A percentile compares a stretch with the other conserved stretches of the same genome.
These are phyloP conservation scores for Synanthedon vespiformis DNA, from an alignment of 2,888 invertebrate species.

Conservation along the genomic window DNA sequence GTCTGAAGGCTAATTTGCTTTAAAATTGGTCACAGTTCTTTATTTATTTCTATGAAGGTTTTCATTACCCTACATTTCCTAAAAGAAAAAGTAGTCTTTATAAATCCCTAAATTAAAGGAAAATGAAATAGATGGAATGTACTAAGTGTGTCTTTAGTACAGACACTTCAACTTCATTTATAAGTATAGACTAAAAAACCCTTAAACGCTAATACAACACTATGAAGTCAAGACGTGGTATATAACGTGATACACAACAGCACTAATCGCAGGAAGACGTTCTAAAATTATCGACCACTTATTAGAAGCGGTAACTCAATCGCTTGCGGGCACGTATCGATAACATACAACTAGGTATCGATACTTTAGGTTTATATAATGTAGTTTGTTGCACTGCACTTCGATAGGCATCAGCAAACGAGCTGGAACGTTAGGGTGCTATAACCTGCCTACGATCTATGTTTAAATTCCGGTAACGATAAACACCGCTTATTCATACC, in stretches of 20 bases:
- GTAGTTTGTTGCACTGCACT: slow-evolving; percentile 2
- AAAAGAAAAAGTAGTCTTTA: too few relatives aligned
- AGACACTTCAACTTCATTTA: too few relatives aligned
- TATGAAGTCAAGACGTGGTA: background rate
- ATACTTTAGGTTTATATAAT: slow-evolving; percentile 11
- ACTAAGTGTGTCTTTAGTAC: too few relatives aligned
- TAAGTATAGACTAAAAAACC: background rate
- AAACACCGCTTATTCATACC: background rate
- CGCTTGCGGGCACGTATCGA: slow-evolving; percentile 33
- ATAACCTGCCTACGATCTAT: background rate
- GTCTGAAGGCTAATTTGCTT: too few relatives aligned
- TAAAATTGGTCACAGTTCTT: too few relatives aligned
- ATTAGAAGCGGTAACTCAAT: slow-evolving; percentile 31
- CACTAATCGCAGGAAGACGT: slow-evolving; percentile 21
- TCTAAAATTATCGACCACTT: slow-evolving; percentile 44
- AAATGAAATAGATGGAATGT: too few relatives aligned
- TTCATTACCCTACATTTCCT: too few relatives aligned
- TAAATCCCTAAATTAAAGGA: too few relatives aligned
- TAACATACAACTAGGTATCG: slow-evolving; percentile 10
- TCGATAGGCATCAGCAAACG: slow-evolving; percentile 28
- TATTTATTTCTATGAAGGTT: too few relatives aligned
- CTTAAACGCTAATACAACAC: background rate
- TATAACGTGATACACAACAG: background rate
- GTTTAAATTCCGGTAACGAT: background rate
- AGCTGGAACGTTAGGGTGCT: background rate